Conservation (phyloP, 2,888 invertebrate species). For the Drosophila affinis region DNA sequence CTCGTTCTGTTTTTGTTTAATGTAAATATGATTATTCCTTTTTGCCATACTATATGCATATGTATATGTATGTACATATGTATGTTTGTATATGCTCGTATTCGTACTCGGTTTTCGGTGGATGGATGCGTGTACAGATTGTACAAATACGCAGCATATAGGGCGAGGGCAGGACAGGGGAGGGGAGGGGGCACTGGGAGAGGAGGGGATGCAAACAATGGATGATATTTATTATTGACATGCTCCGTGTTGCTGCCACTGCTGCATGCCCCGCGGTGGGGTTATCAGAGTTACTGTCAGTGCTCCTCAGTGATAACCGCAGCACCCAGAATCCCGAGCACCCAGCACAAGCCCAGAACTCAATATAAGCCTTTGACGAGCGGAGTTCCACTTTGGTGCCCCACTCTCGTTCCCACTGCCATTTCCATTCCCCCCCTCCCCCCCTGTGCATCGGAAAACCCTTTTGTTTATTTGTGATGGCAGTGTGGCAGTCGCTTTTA, state of each 20-base stretch:
- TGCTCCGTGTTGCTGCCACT: slow-evolving; percentile 29
- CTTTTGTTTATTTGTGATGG: slow-evolving; percentile 41
- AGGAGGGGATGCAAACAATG: slow-evolving; percentile 59
- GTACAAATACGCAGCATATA: slow-evolving; percentile 4
- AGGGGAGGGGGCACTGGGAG: too few relatives aligned
- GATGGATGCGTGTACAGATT: slow-evolving; percentile 22
- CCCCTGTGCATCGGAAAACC: not conserved
- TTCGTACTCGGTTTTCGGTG: not conserved
- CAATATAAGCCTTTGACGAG: slow-evolving; percentile 62
- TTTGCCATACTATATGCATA: slow-evolving; percentile 48
- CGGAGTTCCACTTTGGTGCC: slow-evolving; percentile 4
- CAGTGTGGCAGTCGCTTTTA: slow-evolving; percentile 36
- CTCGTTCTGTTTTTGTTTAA: slow-evolving; percentile 56
- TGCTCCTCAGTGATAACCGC: slow-evolving; percentile 64
- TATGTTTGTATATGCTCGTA: not conserved
- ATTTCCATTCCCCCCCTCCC: too few relatives aligned
- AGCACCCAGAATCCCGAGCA: slow-evolving; percentile 26
- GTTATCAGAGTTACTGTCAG: slow-evolving; percentile 66
- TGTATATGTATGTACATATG: not conserved
- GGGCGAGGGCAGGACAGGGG: slow-evolving; percentile 1
- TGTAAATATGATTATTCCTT: slow-evolving; percentile 68
- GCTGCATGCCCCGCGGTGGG: slow-evolving; percentile 53
- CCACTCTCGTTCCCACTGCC: slow-evolving; percentile 22
- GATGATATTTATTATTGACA: slow-evolving; percentile 74
- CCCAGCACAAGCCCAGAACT: not conserved